Percentiles rank a stretch among this genome's conserved stretches.
Evolutionary conservation across 2,113 vertebrate genomes (phyloP).

Genomic region (Ammodytes dubius): DNA sequence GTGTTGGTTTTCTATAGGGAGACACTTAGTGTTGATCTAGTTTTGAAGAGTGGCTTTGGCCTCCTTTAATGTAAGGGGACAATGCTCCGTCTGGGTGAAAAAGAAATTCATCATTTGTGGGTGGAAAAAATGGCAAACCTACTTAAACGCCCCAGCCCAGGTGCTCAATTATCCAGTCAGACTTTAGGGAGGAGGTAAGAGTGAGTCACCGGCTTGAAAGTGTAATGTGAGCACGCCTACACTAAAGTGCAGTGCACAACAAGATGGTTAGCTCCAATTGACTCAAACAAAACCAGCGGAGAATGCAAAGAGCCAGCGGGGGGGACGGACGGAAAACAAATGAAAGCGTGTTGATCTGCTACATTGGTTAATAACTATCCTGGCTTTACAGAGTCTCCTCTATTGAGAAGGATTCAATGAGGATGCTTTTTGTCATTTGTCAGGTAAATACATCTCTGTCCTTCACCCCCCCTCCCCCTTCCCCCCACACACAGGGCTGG

Average conservation of each 20-base stretch:
- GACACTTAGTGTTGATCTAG: constrained; percentile 75
- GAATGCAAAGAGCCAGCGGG: constrained; percentile 33
- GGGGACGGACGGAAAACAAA: background rate
- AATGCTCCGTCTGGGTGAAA: constrained; percentile 61
- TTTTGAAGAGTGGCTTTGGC: constrained; percentile 77
- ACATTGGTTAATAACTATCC: constrained; percentile 11
- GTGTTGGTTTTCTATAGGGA: constrained; percentile 63
- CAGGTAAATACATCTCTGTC: constrained; percentile 69
- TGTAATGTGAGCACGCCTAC: constrained; percentile 28
- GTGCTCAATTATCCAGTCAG: constrained; percentile 62
- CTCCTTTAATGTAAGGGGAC: constrained; percentile 77
- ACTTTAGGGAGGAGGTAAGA: constrained; percentile 51
- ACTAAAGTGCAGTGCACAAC: constrained; percentile 18
- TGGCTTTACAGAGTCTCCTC: constrained; percentile 39
- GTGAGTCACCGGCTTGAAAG: constrained; percentile 48
- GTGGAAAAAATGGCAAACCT: constrained; percentile 60
- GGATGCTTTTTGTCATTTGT: constrained; percentile 64
- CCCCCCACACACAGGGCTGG: constrained; percentile 87
- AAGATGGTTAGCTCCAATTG: constrained; percentile 1
- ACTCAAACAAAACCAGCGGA: constrained; percentile 24
- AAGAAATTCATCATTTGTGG: constrained; percentile 74
- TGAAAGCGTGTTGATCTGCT: constrained; percentile 9
- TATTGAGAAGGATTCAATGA: constrained; percentile 34
- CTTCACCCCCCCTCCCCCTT: constrained; percentile 56
- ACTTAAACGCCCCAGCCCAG: constrained; percentile 63